A percentile compares a stretch with the other conserved stretches of the same genome.
These are phyloP conservation scores for Drosophila ironensis DNA, from an alignment of 1,140 invertebrate genomes.

Conservation along the genomic window DNA sequence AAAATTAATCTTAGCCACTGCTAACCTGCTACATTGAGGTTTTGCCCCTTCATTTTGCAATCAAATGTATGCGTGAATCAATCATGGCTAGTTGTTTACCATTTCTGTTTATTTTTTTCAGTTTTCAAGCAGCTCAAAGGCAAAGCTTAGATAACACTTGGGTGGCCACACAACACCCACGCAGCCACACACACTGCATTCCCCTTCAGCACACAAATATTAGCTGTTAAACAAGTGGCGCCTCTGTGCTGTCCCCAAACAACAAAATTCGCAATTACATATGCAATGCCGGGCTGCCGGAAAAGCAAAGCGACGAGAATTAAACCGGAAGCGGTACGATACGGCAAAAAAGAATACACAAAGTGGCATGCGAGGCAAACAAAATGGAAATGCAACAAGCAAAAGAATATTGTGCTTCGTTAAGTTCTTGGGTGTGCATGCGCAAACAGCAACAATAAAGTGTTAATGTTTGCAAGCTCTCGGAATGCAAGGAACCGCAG, in stretches of 20 bases:
- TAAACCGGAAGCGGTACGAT: not conserved
- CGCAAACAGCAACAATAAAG: conserved; percentile 58
- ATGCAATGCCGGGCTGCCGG: conserved; percentile 55
- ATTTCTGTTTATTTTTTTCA: not conserved
- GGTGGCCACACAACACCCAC: conserved; percentile 11
- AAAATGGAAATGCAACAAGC: conserved; percentile 59
- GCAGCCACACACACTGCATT: not conserved
- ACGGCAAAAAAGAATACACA: conserved; percentile 15
- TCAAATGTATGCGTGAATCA: too few relatives aligned
- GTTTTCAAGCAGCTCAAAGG: not conserved
- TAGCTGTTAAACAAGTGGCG: conserved; percentile 50
- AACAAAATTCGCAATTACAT: conserved; percentile 55
- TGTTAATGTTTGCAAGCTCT: conserved; percentile 50
- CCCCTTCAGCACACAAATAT: conserved; percentile 29
- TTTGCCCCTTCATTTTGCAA: too few relatives aligned
- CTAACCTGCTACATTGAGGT: too few relatives aligned
- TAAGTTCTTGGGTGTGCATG: conserved; percentile 67
- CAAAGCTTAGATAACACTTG: conserved; percentile 33
- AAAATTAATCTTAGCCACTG: too few relatives aligned
- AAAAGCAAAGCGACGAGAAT: conserved; percentile 39
- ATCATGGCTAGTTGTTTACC: too few relatives aligned
- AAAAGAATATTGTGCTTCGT: conserved; percentile 71
- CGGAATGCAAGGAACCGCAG: conserved; percentile 42
- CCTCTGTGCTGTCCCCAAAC: conserved; percentile 14
- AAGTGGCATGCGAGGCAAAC: conserved; percentile 31